These are phyloP conservation scores for Cebuella pygmaea DNA, from an alignment of 2,797 vertebrate genomes.

Conservation along the genomic window DNA sequence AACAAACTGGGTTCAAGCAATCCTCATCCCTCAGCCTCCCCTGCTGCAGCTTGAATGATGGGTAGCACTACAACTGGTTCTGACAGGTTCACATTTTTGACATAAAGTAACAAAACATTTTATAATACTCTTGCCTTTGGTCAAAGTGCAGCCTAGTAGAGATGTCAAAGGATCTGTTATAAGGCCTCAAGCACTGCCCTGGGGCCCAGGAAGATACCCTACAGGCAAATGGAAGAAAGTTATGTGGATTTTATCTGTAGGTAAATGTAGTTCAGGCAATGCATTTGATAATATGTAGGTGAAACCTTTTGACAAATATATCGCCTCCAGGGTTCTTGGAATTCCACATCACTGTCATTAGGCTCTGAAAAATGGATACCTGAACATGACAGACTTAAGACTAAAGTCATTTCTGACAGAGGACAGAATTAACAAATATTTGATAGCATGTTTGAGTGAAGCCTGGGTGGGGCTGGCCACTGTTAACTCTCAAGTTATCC, in stretches of 20 bases:
- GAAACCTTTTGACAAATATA: not conserved
- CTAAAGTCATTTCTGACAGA: slow-evolving; percentile 9
- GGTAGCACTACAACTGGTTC: too few species aligned
- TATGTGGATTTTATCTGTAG: not conserved
- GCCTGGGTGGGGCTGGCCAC: not conserved
- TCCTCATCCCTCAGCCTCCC: not conserved
- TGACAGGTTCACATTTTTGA: not conserved
- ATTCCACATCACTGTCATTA: not conserved
- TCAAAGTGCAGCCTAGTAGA: not conserved
- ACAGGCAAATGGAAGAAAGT: not conserved
- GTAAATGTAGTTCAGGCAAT: not conserved
- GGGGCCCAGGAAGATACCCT: not conserved
- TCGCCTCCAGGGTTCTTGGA: not conserved
- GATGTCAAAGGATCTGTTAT: not conserved
- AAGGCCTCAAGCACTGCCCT: not conserved
- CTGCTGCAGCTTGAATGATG: not conserved
- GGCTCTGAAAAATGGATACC: not conserved
- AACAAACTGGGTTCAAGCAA: not conserved
- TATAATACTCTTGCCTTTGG: not conserved
- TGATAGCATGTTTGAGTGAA: not conserved
- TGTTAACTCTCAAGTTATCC: not conserved
- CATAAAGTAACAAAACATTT: not conserved
- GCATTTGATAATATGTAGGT: not conserved
- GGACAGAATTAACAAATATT: not conserved
- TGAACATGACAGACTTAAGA: not conserved